phyloP scores from a whole-genome alignment of 2,888 invertebrate species.

The Tipula lateralis region DNA sequence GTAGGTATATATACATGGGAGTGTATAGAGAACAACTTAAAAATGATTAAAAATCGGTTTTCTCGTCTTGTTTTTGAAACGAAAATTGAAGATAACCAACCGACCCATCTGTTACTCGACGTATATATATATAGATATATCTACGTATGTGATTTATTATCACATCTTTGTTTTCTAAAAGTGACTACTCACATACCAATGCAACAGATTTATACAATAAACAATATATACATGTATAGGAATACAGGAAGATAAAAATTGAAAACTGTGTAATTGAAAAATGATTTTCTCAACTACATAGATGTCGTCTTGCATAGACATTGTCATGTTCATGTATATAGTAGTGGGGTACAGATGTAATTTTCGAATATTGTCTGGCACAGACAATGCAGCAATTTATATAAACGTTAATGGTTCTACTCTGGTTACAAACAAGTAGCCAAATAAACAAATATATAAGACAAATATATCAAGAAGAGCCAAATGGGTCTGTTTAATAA shows the following conservation, averaged over 20 bases:
- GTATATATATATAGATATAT: neutral
- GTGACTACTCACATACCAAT: neutral
- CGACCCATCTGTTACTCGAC: neutral
- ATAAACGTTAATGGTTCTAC: too few species aligned
- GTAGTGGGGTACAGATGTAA: too few species aligned
- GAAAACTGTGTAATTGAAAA: conserved; percentile 11
- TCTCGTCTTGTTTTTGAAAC: neutral
- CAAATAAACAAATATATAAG: too few species aligned
- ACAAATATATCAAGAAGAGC: too few species aligned
- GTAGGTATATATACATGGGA: neutral
- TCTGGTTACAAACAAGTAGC: too few species aligned
- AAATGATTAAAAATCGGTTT: neutral
- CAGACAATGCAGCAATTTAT: too few species aligned
- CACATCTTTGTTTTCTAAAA: neutral
- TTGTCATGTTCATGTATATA: too few species aligned
- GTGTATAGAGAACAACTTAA: neutral
- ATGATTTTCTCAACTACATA: neutral
- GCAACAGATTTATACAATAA: neutral
- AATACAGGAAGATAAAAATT: neutral
- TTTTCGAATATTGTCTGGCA: too few species aligned
- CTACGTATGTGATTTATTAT: neutral
- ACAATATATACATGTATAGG: neutral
- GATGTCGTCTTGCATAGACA: neutral
- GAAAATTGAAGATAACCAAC: conserved; percentile 7
- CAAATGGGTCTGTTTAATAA: too few species aligned